Evolutionary conservation across 2,888 invertebrate species (phyloP), one percentile per base, ranked within the genome.

Genomic region (Apodemia duryi): DNA sequence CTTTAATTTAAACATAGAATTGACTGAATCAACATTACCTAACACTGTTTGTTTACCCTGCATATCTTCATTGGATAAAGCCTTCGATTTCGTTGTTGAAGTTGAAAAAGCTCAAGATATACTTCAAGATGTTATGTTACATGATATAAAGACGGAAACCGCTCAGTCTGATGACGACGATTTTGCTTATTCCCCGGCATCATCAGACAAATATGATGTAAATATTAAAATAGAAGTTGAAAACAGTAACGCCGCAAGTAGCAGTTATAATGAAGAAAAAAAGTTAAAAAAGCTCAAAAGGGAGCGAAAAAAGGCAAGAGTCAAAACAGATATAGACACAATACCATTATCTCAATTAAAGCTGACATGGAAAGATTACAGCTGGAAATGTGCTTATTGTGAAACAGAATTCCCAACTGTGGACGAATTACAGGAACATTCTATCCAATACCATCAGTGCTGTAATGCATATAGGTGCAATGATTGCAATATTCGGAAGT

Each of bases 391-490:
- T 72, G 76, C 80, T 0, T 80, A 76, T 60, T 89, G 89, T 64
- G 85, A 79, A 35, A 82, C 82, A 0, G 73, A 81, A 63, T 88
- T 87, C 65, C 70, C 77, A 0, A 77, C 70, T 1, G 67, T 83
- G 2, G 77, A 82, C 0, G 87, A 87, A 51, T 78, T 95, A 28
- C 88, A 92, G 66, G 83, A 84, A 6, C 95, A 95, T 79, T 93
- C 94, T 41, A 87, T 93, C 70, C 84, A 88, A 52, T 89, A 90
- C 65, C 95, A 95, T 73, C 91, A 93, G 66, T 92, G 93, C 68
- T 91, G 93, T 63, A 92, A 94, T 21, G 92, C 94, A 57, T 95
- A 93, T 75, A 89, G 93, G 74, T 95, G 95, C 75, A 93, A 92
- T 0, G 94, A 95, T 73, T 95, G 95, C 71, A 84, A 85, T 61